These are phyloP conservation scores for Terebella lapidaria DNA, from an alignment of 2,888 invertebrate genomes.

Conservation along the genomic window DNA sequence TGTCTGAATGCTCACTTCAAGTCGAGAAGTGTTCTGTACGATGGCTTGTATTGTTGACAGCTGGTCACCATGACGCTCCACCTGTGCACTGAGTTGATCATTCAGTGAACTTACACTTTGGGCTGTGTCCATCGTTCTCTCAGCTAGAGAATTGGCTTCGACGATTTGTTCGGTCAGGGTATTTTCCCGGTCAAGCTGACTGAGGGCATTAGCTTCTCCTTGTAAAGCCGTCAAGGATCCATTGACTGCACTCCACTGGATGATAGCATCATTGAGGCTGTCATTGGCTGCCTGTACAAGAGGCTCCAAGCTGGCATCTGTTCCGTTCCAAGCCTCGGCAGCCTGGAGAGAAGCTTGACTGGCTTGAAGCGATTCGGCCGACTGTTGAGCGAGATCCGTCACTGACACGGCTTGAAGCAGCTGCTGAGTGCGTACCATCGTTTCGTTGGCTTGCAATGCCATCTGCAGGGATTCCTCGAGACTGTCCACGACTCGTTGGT, in stretches of 20 bases:
- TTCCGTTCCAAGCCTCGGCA: not conserved
- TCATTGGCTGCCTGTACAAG: not conserved
- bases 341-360: not conserved
- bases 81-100: not conserved
- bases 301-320: not conserved
- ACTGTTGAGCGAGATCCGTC: constrained; percentile 13
- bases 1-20: not conserved
- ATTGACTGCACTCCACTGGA: not conserved
- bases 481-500: constrained; percentile 18
- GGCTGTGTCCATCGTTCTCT: constrained; percentile 2
- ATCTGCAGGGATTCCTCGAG: constrained; percentile 20
- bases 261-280: not conserved
- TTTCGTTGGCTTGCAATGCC: constrained; percentile 23
- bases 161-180: not conserved
- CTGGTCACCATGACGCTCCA: not conserved
- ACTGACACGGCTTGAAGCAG: constrained; percentile 7
- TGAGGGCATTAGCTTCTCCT: not conserved
- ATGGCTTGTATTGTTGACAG: constrained; percentile 1
- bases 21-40: constrained; percentile 2
- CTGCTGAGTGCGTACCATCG: constrained; percentile 15
- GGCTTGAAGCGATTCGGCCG: constrained; percentile 6
- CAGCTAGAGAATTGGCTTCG: not conserved
- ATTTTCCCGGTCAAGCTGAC: not conserved
- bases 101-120: not conserved
- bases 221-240: not conserved